These are phyloP conservation scores for Amblyopsis hoosieri DNA, from an alignment of 2,797 vertebrate genomes.

Conservation along the genomic window DNA sequence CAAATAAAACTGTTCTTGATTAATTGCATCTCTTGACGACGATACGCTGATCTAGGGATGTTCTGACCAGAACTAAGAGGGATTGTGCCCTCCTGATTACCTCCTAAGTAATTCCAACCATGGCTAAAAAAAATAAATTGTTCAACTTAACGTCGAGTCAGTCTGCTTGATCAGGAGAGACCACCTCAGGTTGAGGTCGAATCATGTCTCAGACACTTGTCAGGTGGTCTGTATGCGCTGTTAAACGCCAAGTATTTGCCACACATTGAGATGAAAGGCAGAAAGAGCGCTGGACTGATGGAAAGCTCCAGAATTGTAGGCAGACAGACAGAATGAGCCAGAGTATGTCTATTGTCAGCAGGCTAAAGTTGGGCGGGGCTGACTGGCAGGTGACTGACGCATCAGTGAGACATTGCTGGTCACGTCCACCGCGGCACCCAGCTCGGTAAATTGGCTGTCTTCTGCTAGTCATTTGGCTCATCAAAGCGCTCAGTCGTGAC, in stretches of 20 bases:
- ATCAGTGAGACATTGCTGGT: conserved; percentile 50
- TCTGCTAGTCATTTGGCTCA: conserved; percentile 72
- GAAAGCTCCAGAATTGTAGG: conserved; percentile 12
- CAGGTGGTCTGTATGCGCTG: conserved; percentile 20
- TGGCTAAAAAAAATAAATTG: not conserved
- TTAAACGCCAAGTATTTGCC: not conserved
- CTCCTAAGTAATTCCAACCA: too few relatives aligned
- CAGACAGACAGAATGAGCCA: conserved; percentile 34
- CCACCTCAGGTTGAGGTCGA: conserved; percentile 26
- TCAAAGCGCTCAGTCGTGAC: conserved; percentile 72
- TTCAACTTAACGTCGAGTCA: conserved; percentile 18
- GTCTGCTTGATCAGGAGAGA: conserved; percentile 27
- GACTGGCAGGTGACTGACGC: conserved; percentile 71
- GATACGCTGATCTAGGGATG: too few relatives aligned
- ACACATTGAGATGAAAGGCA: not conserved
- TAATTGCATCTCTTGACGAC: too few relatives aligned
- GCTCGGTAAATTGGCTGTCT: conserved; percentile 76
- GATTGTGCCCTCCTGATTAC: too few relatives aligned
- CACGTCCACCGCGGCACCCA: conserved; percentile 62
- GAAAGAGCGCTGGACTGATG: conserved; percentile 11
- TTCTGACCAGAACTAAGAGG: too few relatives aligned
- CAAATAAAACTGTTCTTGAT: too few relatives aligned
- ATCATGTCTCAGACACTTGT: conserved; percentile 19
- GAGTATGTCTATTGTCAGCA: conserved; percentile 20
- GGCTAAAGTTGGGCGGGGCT: conserved; percentile 42